Evolutionary conservation across 2,888 invertebrate genomes (phyloP).

Genomic region (Abrostola triplasia): DNA sequence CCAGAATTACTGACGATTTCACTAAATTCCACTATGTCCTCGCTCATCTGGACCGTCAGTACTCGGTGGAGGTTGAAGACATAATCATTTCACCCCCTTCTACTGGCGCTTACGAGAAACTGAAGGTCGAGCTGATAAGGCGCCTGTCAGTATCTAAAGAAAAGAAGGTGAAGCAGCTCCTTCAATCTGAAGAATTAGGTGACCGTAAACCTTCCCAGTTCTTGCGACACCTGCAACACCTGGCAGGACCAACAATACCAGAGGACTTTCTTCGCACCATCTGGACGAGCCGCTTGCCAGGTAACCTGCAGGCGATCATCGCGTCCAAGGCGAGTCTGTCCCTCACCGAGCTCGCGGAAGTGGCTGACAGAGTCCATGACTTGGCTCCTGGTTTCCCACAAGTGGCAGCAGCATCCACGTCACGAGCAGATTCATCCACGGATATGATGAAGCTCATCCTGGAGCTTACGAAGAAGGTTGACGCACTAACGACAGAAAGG

Average conservation of each 20-base stretch:
- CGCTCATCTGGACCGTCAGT: not conserved
- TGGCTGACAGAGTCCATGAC: no score
- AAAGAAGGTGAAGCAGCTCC: conserved; percentile 36
- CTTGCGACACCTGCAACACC: conserved; percentile 24
- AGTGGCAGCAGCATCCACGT: no score
- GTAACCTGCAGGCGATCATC: no score
- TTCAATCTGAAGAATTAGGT: conserved; percentile 37
- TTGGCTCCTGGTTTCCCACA: no score
- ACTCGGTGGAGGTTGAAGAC: not conserved
- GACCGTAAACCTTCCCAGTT: conserved; percentile 36
- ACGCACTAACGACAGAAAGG: no score
- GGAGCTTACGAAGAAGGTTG: no score
- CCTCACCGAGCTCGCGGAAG: no score
- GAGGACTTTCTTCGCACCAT: conserved; percentile 27
- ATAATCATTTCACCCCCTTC: not conserved
- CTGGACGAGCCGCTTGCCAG: no score
- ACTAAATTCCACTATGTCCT: not conserved
- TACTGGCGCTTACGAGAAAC: conserved; percentile 24
- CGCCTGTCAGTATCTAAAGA: conserved; percentile 33
- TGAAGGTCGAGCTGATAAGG: conserved; percentile 43
- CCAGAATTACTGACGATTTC: not conserved
- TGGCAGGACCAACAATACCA: conserved; percentile 36
- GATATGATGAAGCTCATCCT: no score
- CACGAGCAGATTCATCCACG: no score
- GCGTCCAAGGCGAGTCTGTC: no score